Base-by-base conservation (phyloP, 2,797 vertebrate species). In the Characodon lateralis region DNA sequence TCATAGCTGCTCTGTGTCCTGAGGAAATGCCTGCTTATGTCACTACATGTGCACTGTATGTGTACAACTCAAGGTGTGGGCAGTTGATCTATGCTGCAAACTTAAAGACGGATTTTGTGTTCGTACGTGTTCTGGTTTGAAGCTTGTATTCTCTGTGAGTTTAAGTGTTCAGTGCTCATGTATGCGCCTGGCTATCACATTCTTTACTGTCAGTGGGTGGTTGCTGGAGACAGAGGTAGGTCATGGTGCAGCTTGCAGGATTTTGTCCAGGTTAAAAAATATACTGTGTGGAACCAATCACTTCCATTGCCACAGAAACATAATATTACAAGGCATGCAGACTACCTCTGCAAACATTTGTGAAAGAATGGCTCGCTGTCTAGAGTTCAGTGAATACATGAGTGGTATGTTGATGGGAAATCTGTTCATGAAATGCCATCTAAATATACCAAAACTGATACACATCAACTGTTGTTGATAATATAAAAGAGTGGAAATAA, bases 231-330 rank as follows among this genome's bases (percentile, higher is more conserved):
- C 18, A 79, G 79, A 79, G 79, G 59, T 81, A 88, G 89, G 93
- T 92, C 87, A 91, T 87, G 71, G 85, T 86, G 83, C 75, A 79
- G 79, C 78, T 73, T 80, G 76, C 72, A 82, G 77, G 88, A 89
- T 88, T 82, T 86, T 89, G 88, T 90, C 84, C 89, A 87, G 84
- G 91, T 92, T 89, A 87, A 77, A 82, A 80, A 35, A 87, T 83
- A 83, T 70, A 74, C 82, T 88, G 74, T 84, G 68, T 79, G 76
- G 77, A 91, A 84, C 78, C 66, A 69, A 39, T 43, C 65, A 13
- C 41, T 46, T 43, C 24, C 13, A 55, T 55, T 20, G 6, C 20
- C 53, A 55, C 53, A 55, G 20, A 55, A 35, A 63, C 35, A 20
- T 31, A 35, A 61, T 61, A 61, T 39, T 22, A 65, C 35, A 22